A percentile compares a stretch with the other conserved stretches of the same genome.
These are phyloP conservation scores for Sesia bembeciformis DNA, from an alignment of 2,888 invertebrate species.

Conservation along the genomic window DNA sequence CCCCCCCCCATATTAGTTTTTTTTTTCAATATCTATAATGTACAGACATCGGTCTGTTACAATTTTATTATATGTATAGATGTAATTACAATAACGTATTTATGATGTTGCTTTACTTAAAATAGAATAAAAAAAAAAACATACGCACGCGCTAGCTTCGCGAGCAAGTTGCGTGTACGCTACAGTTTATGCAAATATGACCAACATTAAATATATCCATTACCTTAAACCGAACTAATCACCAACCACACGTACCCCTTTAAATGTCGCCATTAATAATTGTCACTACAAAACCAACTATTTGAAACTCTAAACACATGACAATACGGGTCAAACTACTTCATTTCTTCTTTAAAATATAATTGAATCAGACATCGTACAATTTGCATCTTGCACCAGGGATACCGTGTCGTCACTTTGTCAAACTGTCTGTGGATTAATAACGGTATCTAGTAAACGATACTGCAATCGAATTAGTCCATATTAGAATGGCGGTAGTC, in stretches of 20 bases:
- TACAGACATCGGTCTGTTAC: too few species aligned
- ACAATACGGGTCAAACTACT: neutral
- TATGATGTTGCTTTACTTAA: too few species aligned
- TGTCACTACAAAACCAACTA: neutral
- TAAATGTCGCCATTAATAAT: neutral
- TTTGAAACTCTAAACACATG: neutral
- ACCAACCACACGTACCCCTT: neutral
- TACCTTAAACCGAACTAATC: neutral
- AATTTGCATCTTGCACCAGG: neutral
- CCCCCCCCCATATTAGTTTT: too few species aligned
- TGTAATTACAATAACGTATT: too few species aligned
- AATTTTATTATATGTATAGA: too few species aligned
- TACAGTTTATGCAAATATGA: neutral
- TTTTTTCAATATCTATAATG: too few species aligned
- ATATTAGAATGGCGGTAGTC: too few species aligned
- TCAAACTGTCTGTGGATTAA: conserved; percentile 1
- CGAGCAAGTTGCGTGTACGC: neutral
- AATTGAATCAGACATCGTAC: neutral
- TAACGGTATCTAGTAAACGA: neutral
- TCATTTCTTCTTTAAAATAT: neutral
- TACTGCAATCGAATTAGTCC: neutral
- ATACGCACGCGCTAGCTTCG: too few species aligned
- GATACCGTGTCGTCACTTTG: conserved; percentile 1
- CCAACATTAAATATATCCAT: neutral
- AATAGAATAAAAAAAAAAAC: too few species aligned